phyloP scores from a whole-genome alignment of 2,797 vertebrate species.

The Natrix natrix region DNA sequence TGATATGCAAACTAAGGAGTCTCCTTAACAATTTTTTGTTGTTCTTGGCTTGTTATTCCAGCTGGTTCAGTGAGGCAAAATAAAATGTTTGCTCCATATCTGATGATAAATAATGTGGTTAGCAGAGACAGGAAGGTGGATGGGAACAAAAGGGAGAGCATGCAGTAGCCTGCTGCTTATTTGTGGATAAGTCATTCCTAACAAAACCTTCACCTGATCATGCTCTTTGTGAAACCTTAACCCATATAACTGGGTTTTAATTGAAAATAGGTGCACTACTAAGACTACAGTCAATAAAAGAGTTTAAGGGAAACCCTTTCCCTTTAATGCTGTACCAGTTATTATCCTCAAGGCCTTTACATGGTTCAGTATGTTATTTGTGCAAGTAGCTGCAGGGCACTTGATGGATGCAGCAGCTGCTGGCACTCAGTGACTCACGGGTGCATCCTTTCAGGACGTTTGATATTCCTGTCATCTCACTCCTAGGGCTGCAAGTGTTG shows the following conservation, averaged over 20 bases:
- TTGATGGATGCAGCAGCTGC: constrained; percentile 19
- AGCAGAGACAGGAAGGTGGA: background rate
- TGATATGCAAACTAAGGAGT: background rate
- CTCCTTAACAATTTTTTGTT: background rate
- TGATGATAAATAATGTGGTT: background rate
- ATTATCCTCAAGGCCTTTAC: constrained; percentile 9
- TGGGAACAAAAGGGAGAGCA: background rate
- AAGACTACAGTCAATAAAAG: background rate
- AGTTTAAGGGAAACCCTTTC: background rate
- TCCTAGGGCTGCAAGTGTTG: background rate
- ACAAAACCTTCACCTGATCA: background rate
- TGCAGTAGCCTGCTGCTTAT: background rate
- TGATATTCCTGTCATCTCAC: constrained; percentile 17
- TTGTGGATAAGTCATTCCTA: background rate
- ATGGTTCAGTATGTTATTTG: background rate
- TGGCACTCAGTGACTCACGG: constrained; percentile 16
- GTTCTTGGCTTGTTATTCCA: background rate
- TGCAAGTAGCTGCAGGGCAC: constrained; percentile 4
- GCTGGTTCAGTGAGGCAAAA: background rate
- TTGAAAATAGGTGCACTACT: background rate
- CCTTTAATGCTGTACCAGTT: constrained; percentile 1
- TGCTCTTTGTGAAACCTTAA: background rate
- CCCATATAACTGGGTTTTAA: background rate
- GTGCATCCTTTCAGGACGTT: background rate
- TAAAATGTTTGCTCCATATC: background rate